Base-by-base conservation (phyloP, 2,113 vertebrate genomes). In the Muscicapa adusta region DNA sequence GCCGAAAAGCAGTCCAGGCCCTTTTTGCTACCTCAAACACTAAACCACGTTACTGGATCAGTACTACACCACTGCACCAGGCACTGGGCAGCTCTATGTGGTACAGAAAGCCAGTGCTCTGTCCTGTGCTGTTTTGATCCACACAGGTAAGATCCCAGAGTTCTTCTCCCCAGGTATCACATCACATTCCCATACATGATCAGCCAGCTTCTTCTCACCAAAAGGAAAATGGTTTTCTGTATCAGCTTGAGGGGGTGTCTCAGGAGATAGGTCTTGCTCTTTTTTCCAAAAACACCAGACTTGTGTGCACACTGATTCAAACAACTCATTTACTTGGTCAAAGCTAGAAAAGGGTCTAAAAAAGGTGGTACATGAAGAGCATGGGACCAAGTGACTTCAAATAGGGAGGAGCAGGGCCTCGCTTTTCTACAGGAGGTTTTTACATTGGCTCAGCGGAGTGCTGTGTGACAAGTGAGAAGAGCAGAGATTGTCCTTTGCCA, bases 81-180 rank as follows among this genome's bases (percentile, higher is more conserved):
- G 33, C 0, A 0, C 53, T 51, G 36, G 18, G 31, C 0, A 2
- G 42, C 23, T 62, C 34, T 19, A 11, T 8, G 33, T 11, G 17
- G 25, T 9, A 28, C 70, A 66, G 63, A 45, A 66, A 26, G 45
- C 14, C 51, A 58, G 33, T 6, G 15, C 54, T 85, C 51, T 51
- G 11, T 18, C 6, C 25, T 3, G 2, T 6, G 24, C 45, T 36
- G 12, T 48, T 72, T 42, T 77, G 33, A 66, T 29, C 56, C 24
- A 42, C 47, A 45, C 34, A 54, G 38, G 28, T 0, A 5, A 77
- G 68, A 51, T 29, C 19, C 25, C 40, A 60, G 47, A 47, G 40
- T 36, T 91, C 53, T 72, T 25, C 33, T 73, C 62, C 63, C 25
- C 0, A 0, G 23, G 26, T 29, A 58, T 53, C 75, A 26, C 43